phyloP scores from a whole-genome alignment of 2,113 vertebrate species.

The Pterocles gutturalis region DNA sequence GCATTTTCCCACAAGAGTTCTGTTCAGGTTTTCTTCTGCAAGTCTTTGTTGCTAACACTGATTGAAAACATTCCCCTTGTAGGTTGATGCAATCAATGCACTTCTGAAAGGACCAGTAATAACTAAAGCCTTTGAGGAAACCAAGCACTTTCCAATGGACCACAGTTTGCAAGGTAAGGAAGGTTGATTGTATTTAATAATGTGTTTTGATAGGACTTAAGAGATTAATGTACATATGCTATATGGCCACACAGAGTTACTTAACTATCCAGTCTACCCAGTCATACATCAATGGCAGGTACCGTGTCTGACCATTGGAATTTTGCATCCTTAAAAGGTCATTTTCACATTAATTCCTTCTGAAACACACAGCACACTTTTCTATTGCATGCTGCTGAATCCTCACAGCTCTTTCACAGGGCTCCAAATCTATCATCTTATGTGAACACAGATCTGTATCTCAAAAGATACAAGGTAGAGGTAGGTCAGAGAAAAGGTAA shows the following conservation, averaged over 20 bases:
- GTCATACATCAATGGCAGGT: not conserved
- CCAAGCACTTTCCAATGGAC: constrained; percentile 94
- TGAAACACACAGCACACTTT: not conserved
- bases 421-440: not conserved
- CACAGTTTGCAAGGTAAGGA: constrained; percentile 91
- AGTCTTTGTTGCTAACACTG: not conserved
- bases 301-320: not conserved
- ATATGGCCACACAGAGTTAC: not conserved
- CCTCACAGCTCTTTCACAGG: not conserved
- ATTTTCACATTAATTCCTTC: not conserved
- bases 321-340: not conserved
- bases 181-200: not conserved
- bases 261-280: not conserved
- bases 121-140: constrained; percentile 94
- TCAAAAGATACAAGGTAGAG: not conserved
- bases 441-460: not conserved
- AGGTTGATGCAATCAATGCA: constrained; percentile 95
- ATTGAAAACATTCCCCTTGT: not conserved
- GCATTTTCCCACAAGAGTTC: not conserved
- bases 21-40: not conserved
- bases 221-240: not conserved
- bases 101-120: constrained; percentile 93
- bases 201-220: not conserved
- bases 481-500: not conserved
- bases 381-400: not conserved